These are phyloP conservation scores for Drosophila yooni DNA, from an alignment of 2,888 invertebrate genomes.

Conservation along the genomic window DNA sequence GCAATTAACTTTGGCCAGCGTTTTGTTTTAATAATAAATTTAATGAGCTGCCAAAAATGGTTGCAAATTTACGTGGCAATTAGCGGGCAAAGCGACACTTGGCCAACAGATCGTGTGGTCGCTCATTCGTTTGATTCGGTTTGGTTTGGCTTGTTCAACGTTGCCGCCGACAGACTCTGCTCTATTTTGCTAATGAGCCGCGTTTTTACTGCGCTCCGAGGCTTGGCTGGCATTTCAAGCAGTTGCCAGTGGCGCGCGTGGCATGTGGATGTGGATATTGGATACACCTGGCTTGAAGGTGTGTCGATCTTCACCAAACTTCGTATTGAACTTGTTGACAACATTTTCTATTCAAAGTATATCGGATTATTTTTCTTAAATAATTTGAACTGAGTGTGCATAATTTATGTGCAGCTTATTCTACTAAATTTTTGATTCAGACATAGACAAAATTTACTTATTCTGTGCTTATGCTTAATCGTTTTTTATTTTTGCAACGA, in stretches of 20 bases:
- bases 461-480: background rate
- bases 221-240: conserved; percentile 53
- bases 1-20: conserved; percentile 73
- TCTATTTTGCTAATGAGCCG: conserved; percentile 70
- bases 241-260: conserved; percentile 22
- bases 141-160: background rate
- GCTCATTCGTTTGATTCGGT: conserved; percentile 22
- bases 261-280: conserved; percentile 38
- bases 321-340: background rate
- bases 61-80: conserved; percentile 80
- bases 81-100: conserved; percentile 75
- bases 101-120: conserved; percentile 68
- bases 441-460: background rate
- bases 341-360: background rate
- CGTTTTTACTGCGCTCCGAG: conserved; percentile 26
- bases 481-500: background rate
- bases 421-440: background rate
- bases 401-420: background rate
- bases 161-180: conserved; percentile 38
- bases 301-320: conserved; percentile 20
- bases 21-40: conserved; percentile 79
- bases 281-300: conserved; percentile 27
- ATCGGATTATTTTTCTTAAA: background rate
- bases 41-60: conserved; percentile 83
- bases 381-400: background rate